A percentile compares a stretch with the other conserved stretches of the same genome.
Evolutionary conservation across 1,140 invertebrate species (phyloP).

Genomic region (Magallana gigas): DNA sequence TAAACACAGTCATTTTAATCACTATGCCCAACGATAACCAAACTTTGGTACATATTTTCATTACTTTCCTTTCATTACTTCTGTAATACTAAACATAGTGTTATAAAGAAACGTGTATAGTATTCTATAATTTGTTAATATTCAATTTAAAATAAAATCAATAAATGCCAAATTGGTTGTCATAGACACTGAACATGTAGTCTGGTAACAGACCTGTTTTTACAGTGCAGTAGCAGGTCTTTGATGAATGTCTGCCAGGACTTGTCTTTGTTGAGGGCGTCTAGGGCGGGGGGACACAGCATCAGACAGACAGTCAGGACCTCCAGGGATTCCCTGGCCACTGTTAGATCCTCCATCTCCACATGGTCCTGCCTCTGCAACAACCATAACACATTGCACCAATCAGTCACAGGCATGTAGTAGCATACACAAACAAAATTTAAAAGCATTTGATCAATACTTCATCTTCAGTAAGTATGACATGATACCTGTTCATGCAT

Average conservation of each 20-base stretch:
- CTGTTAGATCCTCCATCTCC: slow-evolving; percentile 80
- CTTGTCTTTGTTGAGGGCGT: slow-evolving; percentile 86
- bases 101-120: no score
- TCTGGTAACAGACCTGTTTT: slow-evolving; percentile 78
- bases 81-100: no score
- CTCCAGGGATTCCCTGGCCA: slow-evolving; percentile 95
- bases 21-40: no score
- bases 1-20: background rate
- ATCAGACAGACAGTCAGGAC: slow-evolving; percentile 93
- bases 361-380: slow-evolving; percentile 68
- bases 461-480: no score
- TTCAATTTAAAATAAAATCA: no score
- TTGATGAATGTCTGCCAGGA: slow-evolving; percentile 93
- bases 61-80: no score
- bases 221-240: slow-evolving; percentile 89
- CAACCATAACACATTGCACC: background rate
- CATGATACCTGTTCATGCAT: no score
- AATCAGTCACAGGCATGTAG: background rate
- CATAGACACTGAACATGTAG: no score
- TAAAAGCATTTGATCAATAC: no score
- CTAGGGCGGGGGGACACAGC: slow-evolving; percentile 89
- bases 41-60: no score
- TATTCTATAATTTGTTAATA: no score
- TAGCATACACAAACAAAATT: background rate
- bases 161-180: no score